Evolutionary conservation across 2,888 invertebrate species (phyloP).

Genomic region (Ferdinandea cuprea): DNA sequence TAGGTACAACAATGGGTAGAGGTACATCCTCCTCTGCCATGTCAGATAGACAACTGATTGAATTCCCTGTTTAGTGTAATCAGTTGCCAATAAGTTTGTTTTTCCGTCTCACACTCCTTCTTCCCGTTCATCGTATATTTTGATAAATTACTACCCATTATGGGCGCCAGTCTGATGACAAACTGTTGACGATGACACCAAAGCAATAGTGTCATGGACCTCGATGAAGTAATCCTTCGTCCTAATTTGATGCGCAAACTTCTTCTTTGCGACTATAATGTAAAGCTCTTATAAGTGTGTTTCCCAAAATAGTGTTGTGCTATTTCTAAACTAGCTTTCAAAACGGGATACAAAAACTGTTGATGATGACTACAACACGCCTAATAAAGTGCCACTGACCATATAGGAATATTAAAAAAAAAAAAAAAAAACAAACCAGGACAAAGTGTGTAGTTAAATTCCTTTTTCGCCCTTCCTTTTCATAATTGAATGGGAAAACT

Average conservation of each 20-base stretch:
- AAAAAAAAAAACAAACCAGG: no score
- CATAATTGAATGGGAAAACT: conserved; percentile 34
- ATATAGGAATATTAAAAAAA: no score
- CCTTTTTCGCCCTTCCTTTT: no score
- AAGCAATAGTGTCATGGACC: conserved; percentile 1
- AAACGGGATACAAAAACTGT: no score
- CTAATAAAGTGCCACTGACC: no score
- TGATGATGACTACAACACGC: no score
- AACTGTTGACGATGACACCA: conserved; percentile 22
- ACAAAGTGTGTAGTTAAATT: no score
- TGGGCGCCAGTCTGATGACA: conserved; percentile 24
- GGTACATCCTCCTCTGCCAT: background rate
- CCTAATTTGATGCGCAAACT: background rate
- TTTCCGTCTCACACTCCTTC: background rate
- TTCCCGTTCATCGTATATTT: background rate
- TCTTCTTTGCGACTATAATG: no score
- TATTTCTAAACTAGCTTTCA: no score
- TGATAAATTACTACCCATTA: background rate
- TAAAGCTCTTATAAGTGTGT: no score
- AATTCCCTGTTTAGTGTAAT: conserved; percentile 41
- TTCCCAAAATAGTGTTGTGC: no score
- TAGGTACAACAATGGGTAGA: conserved; percentile 39
- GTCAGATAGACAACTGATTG: conserved; percentile 9
- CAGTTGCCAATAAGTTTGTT: conserved; percentile 24
- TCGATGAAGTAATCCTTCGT: conserved; percentile 42